Conservation (phyloP, 2,888 invertebrate genomes). For the Tanytarsus gracilentus region DNA sequence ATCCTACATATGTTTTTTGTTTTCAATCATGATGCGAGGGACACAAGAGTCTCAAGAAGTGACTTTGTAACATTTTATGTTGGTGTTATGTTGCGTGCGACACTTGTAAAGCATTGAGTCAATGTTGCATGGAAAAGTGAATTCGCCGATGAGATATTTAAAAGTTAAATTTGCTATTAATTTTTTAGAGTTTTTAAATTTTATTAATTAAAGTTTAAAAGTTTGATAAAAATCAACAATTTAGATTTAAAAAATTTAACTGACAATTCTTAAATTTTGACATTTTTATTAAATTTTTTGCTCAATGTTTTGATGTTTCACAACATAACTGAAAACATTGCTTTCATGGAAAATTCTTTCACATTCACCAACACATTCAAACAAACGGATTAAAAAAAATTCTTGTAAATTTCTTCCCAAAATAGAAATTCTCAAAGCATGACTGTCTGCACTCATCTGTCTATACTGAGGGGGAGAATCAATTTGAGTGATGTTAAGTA, state of each 20-base stretch:
- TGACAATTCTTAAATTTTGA: background rate
- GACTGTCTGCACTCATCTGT: no score
- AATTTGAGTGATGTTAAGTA: no score
- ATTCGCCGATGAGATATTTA: slow-evolving; percentile 6
- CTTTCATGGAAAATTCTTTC: no score
- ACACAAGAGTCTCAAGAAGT: no score
- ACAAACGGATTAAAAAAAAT: no score
- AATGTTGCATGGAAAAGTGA: slow-evolving; percentile 12
- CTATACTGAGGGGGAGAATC: no score
- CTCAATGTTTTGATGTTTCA: slow-evolving; percentile 33
- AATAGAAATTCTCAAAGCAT: no score
- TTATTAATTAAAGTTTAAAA: no score
- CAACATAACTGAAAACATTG: slow-evolving; percentile 30
- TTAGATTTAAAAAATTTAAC: background rate
- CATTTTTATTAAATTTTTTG: background rate
- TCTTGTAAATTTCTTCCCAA: no score
- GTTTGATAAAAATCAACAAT: no score
- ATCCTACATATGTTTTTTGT: slow-evolving; percentile 21
- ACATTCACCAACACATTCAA: no score
- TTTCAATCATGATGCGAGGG: slow-evolving; percentile 1
- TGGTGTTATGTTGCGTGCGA: background rate
- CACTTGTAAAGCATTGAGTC: background rate
- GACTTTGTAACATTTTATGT: slow-evolving; percentile 6
- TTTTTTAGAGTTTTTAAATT: background rate
- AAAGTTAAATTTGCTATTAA: background rate